Percentiles rank a stretch among this genome's conserved stretches.
phyloP scores from a whole-genome alignment of 1,140 invertebrate genomes.

The Ptiloglossa arizonensis region DNA sequence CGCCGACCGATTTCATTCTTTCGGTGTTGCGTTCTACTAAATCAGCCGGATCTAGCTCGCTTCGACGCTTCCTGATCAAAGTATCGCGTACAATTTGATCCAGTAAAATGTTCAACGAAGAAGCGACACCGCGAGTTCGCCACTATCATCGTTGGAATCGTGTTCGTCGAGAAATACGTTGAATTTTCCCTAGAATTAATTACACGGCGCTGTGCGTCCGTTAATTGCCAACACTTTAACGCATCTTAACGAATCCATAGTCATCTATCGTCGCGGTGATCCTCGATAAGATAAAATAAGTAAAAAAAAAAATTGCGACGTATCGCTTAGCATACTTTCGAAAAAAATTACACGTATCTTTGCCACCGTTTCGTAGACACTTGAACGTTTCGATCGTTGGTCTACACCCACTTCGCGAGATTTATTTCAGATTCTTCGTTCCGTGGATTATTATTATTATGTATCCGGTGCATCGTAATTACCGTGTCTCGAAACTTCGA shows the following conservation, averaged over 20 bases:
- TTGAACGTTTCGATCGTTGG: background rate
- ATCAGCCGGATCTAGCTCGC: background rate
- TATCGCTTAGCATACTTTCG: constrained; percentile 15
- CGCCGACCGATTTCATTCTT: background rate
- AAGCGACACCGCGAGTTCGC: background rate
- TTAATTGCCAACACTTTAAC: constrained; percentile 56
- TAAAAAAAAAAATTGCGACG: background rate
- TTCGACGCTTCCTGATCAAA: background rate
- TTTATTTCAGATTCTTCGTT: background rate
- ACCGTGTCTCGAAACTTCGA: background rate
- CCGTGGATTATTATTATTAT: background rate
- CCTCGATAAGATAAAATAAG: background rate
- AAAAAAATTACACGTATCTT: constrained; percentile 2
- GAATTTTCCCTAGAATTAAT: constrained; percentile 49
- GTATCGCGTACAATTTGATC: background rate
- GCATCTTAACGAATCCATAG: constrained; percentile 11
- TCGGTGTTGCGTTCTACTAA: background rate
- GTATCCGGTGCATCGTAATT: background rate
- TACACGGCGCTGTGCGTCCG: constrained; percentile 31
- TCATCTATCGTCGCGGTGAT: constrained; percentile 13
- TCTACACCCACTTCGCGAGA: background rate
- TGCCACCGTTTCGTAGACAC: background rate
- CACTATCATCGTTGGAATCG: background rate
- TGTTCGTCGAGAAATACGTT: background rate
- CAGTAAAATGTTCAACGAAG: background rate